Evolutionary conservation across 2,797 vertebrate genomes (phyloP).

Genomic region (Carduelis carduelis): DNA sequence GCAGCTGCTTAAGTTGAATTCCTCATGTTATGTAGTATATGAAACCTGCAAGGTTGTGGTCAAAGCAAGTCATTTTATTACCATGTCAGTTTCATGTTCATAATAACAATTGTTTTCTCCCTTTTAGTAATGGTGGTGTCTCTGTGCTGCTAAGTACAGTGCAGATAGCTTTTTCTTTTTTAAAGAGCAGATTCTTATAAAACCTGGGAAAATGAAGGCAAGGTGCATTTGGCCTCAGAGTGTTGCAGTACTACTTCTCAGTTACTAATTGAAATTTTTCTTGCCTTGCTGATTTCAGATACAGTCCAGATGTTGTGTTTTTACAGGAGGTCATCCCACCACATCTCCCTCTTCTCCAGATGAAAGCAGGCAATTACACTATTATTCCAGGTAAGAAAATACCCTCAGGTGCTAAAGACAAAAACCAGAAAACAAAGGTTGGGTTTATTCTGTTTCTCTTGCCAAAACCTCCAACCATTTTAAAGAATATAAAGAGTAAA

Average conservation of each 20-base stretch:
- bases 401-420: background rate
- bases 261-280: background rate
- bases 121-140: background rate
- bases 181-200: background rate
- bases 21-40: fast-evolving
- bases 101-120: background rate
- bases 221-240: background rate
- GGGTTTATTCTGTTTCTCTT: background rate
- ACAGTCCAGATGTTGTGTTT: constrained; percentile 91
- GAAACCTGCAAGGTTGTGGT: background rate
- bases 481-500: background rate
- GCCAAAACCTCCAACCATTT: background rate
- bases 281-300: constrained; percentile 75
- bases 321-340: constrained; percentile 91
- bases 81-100: background rate
- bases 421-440: background rate
- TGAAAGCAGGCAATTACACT: constrained; percentile 84
- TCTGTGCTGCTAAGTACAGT: background rate
- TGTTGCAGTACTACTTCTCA: background rate
- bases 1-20: background rate
- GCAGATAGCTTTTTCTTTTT: background rate
- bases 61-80: background rate
- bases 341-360: constrained; percentile 84
- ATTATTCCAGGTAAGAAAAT: constrained; percentile 85
- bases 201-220: background rate